Evolutionary conservation across 2,797 vertebrate species (phyloP).

Genomic region (Numenius phaeopus): DNA sequence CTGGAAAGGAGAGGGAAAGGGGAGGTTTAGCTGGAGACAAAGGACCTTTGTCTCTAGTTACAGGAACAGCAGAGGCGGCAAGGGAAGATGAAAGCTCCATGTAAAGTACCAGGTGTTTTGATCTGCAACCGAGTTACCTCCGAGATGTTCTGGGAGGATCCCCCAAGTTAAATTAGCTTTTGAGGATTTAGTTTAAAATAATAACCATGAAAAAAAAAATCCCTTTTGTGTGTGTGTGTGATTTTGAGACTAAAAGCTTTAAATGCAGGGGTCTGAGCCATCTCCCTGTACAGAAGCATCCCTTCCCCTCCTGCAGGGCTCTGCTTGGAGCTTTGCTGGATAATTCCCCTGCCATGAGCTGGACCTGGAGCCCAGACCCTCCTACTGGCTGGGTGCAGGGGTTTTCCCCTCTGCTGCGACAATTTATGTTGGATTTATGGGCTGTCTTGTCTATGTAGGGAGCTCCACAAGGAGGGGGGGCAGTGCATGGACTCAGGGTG

Average conservation of each 20-base stretch:
- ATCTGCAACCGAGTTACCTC: background rate
- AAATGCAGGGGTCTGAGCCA: background rate
- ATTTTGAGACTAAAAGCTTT: background rate
- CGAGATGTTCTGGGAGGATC: background rate
- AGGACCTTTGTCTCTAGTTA: constrained; percentile 20
- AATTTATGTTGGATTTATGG: background rate
- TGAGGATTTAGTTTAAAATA: background rate
- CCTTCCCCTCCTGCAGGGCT: background rate
- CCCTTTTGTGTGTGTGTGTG: too few relatives aligned
- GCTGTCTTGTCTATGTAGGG: background rate
- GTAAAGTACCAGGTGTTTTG: constrained; percentile 2
- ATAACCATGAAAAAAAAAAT: background rate
- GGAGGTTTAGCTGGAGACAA: background rate
- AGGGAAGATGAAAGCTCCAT: background rate
- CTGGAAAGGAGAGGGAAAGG: background rate
- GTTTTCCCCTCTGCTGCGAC: background rate
- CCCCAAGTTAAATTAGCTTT: background rate
- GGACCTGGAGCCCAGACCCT: background rate
- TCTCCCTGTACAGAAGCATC: background rate
- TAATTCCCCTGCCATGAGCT: background rate
- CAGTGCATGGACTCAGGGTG: background rate
- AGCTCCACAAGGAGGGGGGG: background rate
- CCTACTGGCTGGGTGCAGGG: too few relatives aligned
- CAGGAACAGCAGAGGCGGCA: background rate
- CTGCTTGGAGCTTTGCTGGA: background rate